These are phyloP conservation scores for Tetranychus piercei DNA, from an alignment of 2,888 invertebrate genomes.

Conservation along the genomic window DNA sequence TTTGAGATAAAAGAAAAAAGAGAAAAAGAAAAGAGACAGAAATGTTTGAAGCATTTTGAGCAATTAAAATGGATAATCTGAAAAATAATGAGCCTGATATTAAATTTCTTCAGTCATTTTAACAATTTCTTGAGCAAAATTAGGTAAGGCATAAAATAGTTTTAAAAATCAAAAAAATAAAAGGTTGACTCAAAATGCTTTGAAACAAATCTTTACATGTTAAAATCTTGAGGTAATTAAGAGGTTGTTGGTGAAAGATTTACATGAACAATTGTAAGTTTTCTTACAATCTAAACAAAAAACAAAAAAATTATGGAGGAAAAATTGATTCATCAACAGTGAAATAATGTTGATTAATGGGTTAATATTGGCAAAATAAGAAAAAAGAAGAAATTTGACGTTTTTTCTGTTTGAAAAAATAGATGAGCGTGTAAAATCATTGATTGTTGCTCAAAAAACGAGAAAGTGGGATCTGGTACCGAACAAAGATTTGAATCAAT, in stretches of 20 bases:
- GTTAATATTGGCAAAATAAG: not conserved
- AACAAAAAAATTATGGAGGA: not conserved
- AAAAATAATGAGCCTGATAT: not conserved
- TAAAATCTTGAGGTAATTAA: not conserved
- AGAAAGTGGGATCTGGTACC: no score
- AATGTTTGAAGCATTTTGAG: not conserved
- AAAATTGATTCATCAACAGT: not conserved
- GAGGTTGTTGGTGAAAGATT: not conserved
- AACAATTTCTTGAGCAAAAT: not conserved
- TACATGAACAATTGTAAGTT: not conserved
- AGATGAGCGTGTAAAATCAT: no score
- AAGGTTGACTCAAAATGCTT: not conserved
- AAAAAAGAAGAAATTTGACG: not conserved
- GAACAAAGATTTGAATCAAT: no score
- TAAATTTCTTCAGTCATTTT: not conserved
- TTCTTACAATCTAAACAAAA: not conserved
- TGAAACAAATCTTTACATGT: not conserved
- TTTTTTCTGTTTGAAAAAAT: no score
- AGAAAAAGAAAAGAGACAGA: not conserved
- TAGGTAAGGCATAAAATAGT: not conserved
- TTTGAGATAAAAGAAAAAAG: not conserved
- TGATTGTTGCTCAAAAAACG: no score
- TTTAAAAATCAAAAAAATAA: not conserved
- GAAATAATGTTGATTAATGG: not conserved
- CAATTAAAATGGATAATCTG: not conserved